Percentiles rank a stretch among this genome's conserved stretches.
Evolutionary conservation across 2,888 invertebrate genomes (phyloP).

Genomic region (Opisthograptis luteolata): DNA sequence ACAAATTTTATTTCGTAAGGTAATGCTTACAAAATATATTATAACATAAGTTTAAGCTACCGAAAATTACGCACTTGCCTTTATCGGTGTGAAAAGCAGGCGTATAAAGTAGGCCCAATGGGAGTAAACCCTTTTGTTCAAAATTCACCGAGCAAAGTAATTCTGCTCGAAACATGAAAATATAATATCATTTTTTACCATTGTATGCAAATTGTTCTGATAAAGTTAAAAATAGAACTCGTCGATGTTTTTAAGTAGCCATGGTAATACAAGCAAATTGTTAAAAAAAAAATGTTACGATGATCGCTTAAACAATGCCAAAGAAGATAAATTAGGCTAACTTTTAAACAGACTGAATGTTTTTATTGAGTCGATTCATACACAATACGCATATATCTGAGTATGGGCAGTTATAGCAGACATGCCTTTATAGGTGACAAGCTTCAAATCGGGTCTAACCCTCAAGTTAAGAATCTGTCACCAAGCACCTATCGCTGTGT

Average conservation of each 20-base stretch:
- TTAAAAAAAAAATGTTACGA: slow-evolving; percentile 11
- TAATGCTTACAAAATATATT: slow-evolving; percentile 2
- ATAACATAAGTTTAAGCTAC: not conserved
- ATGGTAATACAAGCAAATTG: not conserved
- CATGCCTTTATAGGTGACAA: too few species aligned
- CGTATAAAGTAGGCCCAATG: not conserved
- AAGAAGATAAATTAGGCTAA: slow-evolving; percentile 47
- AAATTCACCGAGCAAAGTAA: not conserved
- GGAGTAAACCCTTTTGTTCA: slow-evolving; percentile 33
- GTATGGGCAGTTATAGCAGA: not conserved
- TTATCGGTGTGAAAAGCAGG: not conserved
- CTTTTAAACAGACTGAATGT: slow-evolving; percentile 35
- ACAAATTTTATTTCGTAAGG: slow-evolving; percentile 1
- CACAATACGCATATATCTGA: slow-evolving; percentile 16
- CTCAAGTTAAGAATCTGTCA: too few species aligned
- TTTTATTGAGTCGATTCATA: slow-evolving; percentile 39
- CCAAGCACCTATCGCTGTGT: too few species aligned
- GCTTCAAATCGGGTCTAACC: too few species aligned
- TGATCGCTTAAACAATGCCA: slow-evolving; percentile 42
- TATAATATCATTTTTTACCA: too few species aligned
- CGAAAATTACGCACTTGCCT: not conserved
- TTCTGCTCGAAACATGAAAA: too few species aligned
- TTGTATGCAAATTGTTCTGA: too few species aligned
- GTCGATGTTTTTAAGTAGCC: too few species aligned
- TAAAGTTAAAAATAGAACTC: too few species aligned